phyloP scores from a whole-genome alignment of 1,140 invertebrate species.

The Periplaneta americana region DNA sequence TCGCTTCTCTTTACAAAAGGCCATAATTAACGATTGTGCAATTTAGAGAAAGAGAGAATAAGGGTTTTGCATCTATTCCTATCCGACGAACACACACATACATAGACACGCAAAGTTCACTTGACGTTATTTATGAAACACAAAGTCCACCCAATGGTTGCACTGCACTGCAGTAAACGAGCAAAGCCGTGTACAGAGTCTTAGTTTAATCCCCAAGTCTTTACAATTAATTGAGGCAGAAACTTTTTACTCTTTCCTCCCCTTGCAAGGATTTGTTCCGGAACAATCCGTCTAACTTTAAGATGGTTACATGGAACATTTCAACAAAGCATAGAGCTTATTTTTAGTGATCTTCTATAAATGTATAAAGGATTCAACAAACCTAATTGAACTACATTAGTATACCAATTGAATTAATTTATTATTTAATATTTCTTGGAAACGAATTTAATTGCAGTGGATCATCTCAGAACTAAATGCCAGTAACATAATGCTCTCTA shows the following conservation, averaged over 20 bases:
- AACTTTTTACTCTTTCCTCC: not conserved
- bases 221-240: not conserved
- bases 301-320: not conserved
- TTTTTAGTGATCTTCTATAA: no score
- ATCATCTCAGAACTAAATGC: no score
- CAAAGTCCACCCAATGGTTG: not conserved
- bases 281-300: not conserved
- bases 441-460: no score
- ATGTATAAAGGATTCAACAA: no score
- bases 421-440: no score
- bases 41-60: not conserved
- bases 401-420: no score
- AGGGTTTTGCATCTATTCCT: not conserved
- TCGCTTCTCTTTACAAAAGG: not conserved
- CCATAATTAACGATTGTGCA: not conserved
- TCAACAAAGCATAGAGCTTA: not conserved
- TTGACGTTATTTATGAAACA: not conserved
- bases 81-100: not conserved
- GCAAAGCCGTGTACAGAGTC: not conserved
- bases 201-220: not conserved
- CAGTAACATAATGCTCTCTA: no score
- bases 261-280: not conserved
- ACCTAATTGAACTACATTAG: no score
- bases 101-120: no score
- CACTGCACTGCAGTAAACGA: not conserved